Base-by-base conservation (phyloP, 2,113 vertebrate species). In the Anolis carolinensis region DNA sequence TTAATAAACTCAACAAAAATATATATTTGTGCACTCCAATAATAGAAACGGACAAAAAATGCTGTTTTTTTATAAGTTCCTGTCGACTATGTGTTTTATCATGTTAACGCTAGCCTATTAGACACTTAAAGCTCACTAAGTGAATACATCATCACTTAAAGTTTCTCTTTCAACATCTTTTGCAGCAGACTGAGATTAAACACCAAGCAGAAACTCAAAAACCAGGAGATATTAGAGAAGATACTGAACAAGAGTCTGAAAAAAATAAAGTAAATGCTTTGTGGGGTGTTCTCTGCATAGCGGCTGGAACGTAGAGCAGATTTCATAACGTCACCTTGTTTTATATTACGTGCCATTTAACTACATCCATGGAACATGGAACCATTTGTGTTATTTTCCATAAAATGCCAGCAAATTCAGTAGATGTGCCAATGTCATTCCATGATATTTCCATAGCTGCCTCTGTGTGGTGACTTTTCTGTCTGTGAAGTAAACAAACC, bases 181-280 rank as follows among this genome's bases (percentile, higher is more conserved):
- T 95, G 67, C 92, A 96, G 95, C 90, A 89, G 52, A 84, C 90
- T 81, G 94, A 93, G 88, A 73, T 95, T 93, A 95, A 95, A 95
- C 93, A 88, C 94, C 92, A 93, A 90, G 90, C 95, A 95, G 95
- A 91, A 91, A 80, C 88, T 93, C 94, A 93, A 94, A 95, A 94
- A 79, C 90, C 93, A 95, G 94, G 90, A 95, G 90, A 93, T 89
- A 80, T 95, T 92, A 96, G 91, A 92, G 95, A 96, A 89, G 95
- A 94, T 94, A 92, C 92, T 89, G 95, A 95, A 86, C 95, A 96
- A 89, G 95, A 96, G 91, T 87, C 90, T 83, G 95, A 96, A 94
- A 95, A 55, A 92, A 94, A 93, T 92, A 95, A 96, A 96, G 93
- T 96, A 95, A 96, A 93, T 95, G 87, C 89, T 86, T 71, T 87